Percentiles rank a stretch among this genome's conserved stretches.
phyloP scores from a whole-genome alignment of 2,888 invertebrate species.

The Lordiphosa fenestrarum region DNA sequence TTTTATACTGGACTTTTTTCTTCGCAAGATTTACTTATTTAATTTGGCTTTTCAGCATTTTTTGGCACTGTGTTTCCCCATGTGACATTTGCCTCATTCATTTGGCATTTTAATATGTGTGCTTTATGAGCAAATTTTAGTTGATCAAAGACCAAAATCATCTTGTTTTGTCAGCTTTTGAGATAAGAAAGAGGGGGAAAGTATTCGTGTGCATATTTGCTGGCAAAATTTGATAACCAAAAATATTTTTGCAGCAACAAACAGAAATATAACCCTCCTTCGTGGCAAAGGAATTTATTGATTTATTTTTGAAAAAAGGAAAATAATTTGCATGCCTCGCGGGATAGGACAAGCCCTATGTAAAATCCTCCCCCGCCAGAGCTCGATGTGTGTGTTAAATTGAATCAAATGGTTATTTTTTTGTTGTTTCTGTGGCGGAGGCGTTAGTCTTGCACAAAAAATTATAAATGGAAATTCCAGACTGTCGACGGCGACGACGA shows the following conservation, averaged over 20 bases:
- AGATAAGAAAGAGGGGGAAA: too few relatives aligned
- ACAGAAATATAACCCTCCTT: conserved; percentile 36
- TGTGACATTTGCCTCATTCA: conserved; percentile 9
- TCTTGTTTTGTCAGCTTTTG: too few relatives aligned
- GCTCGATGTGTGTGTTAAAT: conserved; percentile 52
- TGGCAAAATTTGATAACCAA: conserved; percentile 7
- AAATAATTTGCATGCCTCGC: conserved; percentile 62
- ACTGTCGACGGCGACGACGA: conserved; percentile 15
- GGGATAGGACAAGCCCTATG: not conserved
- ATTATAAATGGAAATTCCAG: conserved; percentile 71
- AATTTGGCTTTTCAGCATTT: too few relatives aligned
- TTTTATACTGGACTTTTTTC: too few relatives aligned
- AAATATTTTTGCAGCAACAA: conserved; percentile 11
- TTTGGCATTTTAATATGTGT: not conserved
- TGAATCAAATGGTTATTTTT: conserved; percentile 64
- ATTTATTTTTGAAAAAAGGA: conserved; percentile 49
- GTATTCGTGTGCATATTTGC: not conserved
- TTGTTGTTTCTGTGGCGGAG: conserved; percentile 18
- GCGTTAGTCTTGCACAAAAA: conserved; percentile 23
- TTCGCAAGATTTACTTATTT: not conserved
- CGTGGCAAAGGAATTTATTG: conserved; percentile 63
- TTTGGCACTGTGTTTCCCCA: too few relatives aligned
- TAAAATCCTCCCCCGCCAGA: conserved; percentile 2
- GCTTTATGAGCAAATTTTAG: too few relatives aligned
- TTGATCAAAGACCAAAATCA: too few relatives aligned